Evolutionary conservation across 2,797 vertebrate genomes (phyloP).

Genomic region (Eleutherodactylus coqui): DNA sequence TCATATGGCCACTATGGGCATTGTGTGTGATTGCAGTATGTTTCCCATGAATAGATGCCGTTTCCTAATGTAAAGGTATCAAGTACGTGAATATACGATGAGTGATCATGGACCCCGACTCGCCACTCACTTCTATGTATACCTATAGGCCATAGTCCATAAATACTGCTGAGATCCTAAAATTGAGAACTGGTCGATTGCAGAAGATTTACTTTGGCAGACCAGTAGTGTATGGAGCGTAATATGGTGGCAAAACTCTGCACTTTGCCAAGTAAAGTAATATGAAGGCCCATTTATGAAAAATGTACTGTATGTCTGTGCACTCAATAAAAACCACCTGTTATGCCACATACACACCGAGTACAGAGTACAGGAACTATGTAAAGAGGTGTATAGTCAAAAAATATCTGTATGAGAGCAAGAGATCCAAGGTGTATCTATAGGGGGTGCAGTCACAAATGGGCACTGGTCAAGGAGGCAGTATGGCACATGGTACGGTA

Average conservation of each 20-base stretch:
- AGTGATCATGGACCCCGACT: neutral
- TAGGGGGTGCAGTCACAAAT: too few relatives aligned
- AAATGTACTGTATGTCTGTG: neutral
- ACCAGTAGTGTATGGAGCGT: neutral
- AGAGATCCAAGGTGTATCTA: too few relatives aligned
- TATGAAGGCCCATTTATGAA: conserved; percentile 13
- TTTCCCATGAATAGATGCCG: neutral
- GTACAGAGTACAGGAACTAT: neutral
- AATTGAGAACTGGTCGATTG: neutral
- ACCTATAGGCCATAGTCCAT: neutral
- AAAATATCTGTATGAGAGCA: neutral
- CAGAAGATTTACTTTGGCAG: conserved; percentile 13
- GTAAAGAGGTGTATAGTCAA: too few relatives aligned
- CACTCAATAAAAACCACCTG: conserved; percentile 23
- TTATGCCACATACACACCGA: neutral
- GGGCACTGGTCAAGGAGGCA: too few relatives aligned
- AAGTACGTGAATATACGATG: neutral
- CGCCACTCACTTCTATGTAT: neutral
- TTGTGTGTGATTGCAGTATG: neutral
- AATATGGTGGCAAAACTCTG: conserved; percentile 3
- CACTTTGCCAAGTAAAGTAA: conserved; percentile 28
- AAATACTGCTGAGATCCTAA: neutral
- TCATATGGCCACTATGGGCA: neutral
- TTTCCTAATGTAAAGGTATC: neutral
- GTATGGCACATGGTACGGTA: too few relatives aligned